These are phyloP conservation scores for Telmatochromis sp. DNA, from an alignment of 2,113 vertebrate species.

Conservation along the genomic window DNA sequence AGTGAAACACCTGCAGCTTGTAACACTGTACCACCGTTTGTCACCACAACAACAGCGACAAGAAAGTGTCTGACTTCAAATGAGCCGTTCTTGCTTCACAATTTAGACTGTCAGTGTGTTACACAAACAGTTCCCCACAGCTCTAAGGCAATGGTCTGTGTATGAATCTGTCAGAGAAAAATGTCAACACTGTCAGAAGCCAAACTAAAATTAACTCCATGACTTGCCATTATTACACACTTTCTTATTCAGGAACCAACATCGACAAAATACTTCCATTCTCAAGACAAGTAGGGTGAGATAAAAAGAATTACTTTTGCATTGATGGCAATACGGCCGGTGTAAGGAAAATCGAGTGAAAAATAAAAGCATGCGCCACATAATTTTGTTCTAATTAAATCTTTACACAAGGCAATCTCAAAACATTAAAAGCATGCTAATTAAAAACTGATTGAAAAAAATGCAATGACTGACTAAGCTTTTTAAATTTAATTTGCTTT, in stretches of 20 bases:
- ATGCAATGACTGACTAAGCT: not conserved
- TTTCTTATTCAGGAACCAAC: not conserved
- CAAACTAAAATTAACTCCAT: not conserved
- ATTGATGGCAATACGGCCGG: not conserved
- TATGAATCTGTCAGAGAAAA: not conserved
- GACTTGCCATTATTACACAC: not conserved
- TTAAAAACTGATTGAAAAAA: not conserved
- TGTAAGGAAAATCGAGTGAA: not conserved
- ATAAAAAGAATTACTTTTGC: not conserved
- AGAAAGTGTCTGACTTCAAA: not conserved
- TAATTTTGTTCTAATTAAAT: not conserved
- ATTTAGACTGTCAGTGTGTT: not conserved
- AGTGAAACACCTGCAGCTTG: not conserved
- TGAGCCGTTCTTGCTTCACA: not conserved
- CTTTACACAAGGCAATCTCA: not conserved
- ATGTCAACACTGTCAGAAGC: not conserved
- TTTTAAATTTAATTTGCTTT: not conserved
- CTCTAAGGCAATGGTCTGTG: not conserved
- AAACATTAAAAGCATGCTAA: not conserved
- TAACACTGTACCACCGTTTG: not conserved
- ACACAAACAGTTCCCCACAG: not conserved
- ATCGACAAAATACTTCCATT: not conserved
- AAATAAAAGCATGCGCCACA: not conserved
- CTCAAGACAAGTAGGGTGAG: not conserved
- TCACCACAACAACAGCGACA: not conserved